Evolutionary conservation across 2,888 invertebrate genomes (phyloP).

Genomic region (Drosophila neonasuta): DNA sequence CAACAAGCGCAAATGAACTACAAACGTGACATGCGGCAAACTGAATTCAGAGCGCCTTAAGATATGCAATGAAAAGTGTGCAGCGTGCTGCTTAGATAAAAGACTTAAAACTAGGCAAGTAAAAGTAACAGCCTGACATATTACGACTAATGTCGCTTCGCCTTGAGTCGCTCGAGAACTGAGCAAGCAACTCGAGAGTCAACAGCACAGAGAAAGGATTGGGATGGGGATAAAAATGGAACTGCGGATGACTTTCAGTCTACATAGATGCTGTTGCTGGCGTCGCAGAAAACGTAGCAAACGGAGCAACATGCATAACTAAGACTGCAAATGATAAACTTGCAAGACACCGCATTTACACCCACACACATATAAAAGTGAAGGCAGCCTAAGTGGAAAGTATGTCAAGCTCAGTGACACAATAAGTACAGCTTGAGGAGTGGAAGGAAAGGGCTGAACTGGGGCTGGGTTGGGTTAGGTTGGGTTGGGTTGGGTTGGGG

Average conservation of each 20-base stretch:
- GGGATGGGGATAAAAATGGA: constrained; percentile 16
- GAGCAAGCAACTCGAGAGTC: constrained; percentile 72
- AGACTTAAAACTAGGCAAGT: constrained; percentile 58
- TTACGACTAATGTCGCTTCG: constrained; percentile 68
- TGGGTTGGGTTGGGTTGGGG: not conserved
- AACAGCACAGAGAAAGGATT: constrained; percentile 26
- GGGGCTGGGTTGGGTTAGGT: not conserved
- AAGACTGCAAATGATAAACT: constrained; percentile 76
- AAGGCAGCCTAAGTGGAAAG: constrained; percentile 67
- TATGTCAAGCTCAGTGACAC: constrained; percentile 77
- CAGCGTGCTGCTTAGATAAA: constrained; percentile 41
- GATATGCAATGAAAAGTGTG: constrained; percentile 53
- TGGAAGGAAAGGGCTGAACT: not conserved
- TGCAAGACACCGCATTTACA: constrained; percentile 41
- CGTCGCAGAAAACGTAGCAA: constrained; percentile 1
- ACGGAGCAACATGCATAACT: constrained; percentile 61
- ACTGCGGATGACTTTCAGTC: constrained; percentile 21
- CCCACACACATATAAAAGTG: constrained; percentile 26
- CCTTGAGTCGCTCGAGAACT: constrained; percentile 62
- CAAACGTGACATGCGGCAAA: constrained; percentile 33
- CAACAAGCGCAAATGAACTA: constrained; percentile 37
- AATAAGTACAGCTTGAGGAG: constrained; percentile 58
- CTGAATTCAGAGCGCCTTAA: constrained; percentile 25
- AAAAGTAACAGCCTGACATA: constrained; percentile 68
- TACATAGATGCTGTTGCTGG: not conserved